Base-by-base conservation (phyloP, 1,140 invertebrate species). In the Lethrus apterus region DNA sequence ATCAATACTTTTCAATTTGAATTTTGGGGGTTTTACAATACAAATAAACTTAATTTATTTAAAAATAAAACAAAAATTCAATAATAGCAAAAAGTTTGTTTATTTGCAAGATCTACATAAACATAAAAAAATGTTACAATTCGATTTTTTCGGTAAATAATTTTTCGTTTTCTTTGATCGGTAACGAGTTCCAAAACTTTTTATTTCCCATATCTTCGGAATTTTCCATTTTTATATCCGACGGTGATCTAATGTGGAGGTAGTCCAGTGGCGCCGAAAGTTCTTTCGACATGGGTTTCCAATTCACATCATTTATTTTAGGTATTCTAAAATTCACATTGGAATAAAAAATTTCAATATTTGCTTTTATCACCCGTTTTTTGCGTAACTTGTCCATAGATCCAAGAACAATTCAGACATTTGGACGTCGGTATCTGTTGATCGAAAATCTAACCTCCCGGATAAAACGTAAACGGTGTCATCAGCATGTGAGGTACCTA, bases 401-500 rank as follows among this genome's bases (percentile, higher is more conserved):
- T 56, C 45, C 2, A 57, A 10, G 18, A 60, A 41, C 31, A 55
- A 23, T 29, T 55, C 35, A 15, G 48, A 50, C 52, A 59, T 59
- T 11, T 45, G 15, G 20, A 35, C 33, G 33, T 60, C 59, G 13
- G 47, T 31, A 33, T 54, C 46, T n/a, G 50, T 60, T 21, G 46
- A 50, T 5, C 38, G 31, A 10, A 46, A 54, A 14, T 62, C 48
- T 15, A 60, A 18, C 8, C 30, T 36, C n/a, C 46, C 48, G 9
- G 46, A 54, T 4, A 59, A 33, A 19, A 58, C 43, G 44, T 59
- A 61, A 23, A 42, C 43, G 7, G 60, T 63, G 29, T 63, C 60
- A 14, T 63, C 60, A 0, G 44, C 59, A 50, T 63, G 60, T 3
- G 55, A 55, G 18, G 51, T 48, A 7, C 52, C 51, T 44, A 36